phyloP scores from a whole-genome alignment of 1,140 invertebrate genomes.

The Lepidostoma basale region DNA sequence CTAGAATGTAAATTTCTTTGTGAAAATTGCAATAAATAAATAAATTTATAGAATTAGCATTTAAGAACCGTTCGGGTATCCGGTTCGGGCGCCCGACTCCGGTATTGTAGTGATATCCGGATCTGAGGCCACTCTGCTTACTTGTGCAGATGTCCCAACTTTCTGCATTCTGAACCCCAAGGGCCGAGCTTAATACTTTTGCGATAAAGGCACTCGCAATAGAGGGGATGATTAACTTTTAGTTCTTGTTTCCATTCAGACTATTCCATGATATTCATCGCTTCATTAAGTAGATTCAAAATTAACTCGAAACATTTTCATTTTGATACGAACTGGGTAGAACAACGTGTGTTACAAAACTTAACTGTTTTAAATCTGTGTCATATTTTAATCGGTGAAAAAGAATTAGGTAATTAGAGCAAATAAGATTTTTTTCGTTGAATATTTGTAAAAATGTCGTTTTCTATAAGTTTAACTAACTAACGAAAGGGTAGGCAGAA shows the following conservation, averaged over 20 bases:
- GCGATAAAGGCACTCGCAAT: not conserved
- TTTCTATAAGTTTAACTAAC: too few relatives aligned
- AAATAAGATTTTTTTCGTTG: too few relatives aligned
- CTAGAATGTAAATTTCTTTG: not conserved
- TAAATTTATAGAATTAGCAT: conserved; percentile 3
- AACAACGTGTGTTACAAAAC: too few relatives aligned
- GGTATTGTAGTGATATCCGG: not conserved
- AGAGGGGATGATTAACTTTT: not conserved
- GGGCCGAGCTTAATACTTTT: not conserved
- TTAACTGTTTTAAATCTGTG: too few relatives aligned
- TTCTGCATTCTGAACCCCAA: not conserved
- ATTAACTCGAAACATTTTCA: not conserved
- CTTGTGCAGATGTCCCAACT: conserved; percentile 4
- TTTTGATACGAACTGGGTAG: not conserved
- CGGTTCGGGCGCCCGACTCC: not conserved
- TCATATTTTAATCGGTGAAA: too few relatives aligned
- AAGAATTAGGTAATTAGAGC: too few relatives aligned
- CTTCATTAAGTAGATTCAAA: not conserved
- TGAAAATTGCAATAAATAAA: not conserved
- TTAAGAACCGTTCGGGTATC: not conserved
- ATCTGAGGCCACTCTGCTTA: not conserved
- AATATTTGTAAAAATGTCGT: too few relatives aligned
- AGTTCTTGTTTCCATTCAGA: not conserved
- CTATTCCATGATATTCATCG: not conserved
- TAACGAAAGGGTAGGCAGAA: too few relatives aligned